Base-by-base conservation (phyloP, 2,113 vertebrate genomes). In the Tachysurus fulvidraco region DNA sequence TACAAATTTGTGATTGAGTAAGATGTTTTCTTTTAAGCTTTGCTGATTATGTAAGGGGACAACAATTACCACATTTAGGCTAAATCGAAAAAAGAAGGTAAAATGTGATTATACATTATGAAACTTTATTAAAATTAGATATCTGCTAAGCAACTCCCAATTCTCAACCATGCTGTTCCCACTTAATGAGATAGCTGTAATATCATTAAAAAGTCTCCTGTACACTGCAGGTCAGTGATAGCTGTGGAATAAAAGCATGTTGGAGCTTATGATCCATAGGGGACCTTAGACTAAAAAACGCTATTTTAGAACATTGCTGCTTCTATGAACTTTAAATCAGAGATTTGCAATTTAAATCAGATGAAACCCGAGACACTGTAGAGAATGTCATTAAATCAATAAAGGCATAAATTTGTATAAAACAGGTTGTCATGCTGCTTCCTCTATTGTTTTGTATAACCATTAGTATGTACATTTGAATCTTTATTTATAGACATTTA, bases 101-200 rank as follows among this genome's bases (percentile, higher is more conserved):
- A 19, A 79, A 30, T 54, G 12, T 78, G 12, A 50, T 77, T 52
- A 50, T n/a, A 77, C 23, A 55, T 54, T 79, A 57, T 36, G 30
- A 79, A 79, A 57, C 54, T 23, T 57, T 36, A 79, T 21, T 79
- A 79, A 57, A 54, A 57, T 79, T 57, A 79, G 7, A 57, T 57
- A 79, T 57, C 3, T 55, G 76, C 25, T 23, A 21, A 73, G 36
- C 13, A 54, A 36, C 76, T 28, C 0, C 54, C 28, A 57, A 57
- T 57, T 36, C 73, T 50, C 73, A 23, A 44, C 73, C 28, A 76
- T 23, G 3, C 44, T n/a, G 36, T 71, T 41, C 28, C 16, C 6
- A 19, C 16, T 8, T 41, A 41, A 30, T 30, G 41, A 55, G 25
- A 8, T 77, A 54, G 23, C 25, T 54, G 12, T 57, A 79, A 79